phyloP scores from a whole-genome alignment of 2,113 vertebrate species.

The Vulpes ferrilata region DNA sequence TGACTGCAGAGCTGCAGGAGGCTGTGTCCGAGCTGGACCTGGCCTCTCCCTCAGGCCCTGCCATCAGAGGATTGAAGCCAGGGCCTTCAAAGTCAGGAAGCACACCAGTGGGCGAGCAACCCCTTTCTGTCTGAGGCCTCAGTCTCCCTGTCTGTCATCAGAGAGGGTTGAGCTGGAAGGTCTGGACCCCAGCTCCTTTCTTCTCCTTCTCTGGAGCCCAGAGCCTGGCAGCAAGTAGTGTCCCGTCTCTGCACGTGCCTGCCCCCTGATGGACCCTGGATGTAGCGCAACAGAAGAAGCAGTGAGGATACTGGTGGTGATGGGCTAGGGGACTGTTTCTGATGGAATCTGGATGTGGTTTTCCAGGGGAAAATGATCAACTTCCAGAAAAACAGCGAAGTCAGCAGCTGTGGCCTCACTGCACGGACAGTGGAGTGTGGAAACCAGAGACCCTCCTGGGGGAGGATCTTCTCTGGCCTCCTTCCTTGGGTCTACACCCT shows the following conservation, averaged over 20 bases:
- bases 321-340: not conserved
- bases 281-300: rapidly evolving
- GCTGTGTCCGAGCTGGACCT: not conserved
- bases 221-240: not conserved
- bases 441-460: not conserved
- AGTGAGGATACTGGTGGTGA: rapidly evolving
- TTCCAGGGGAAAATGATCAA: slow-evolving; percentile 93
- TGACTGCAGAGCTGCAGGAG: not conserved
- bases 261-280: not conserved
- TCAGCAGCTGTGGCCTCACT: slow-evolving; percentile 70
- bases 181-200: not conserved
- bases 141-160: not conserved
- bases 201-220: rapidly evolving
- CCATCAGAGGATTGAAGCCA: not conserved
- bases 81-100: not conserved
- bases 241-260: rapidly evolving
- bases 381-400: slow-evolving; percentile 95
- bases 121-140: not conserved
- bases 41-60: not conserved
- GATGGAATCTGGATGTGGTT: not conserved
- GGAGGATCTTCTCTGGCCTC: not conserved
- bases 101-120: not conserved
- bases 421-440: not conserved
- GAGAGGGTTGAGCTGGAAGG: not conserved
- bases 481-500: no score